Conservation (phyloP, 2,888 invertebrate genomes). For the Acronicta psi region DNA sequence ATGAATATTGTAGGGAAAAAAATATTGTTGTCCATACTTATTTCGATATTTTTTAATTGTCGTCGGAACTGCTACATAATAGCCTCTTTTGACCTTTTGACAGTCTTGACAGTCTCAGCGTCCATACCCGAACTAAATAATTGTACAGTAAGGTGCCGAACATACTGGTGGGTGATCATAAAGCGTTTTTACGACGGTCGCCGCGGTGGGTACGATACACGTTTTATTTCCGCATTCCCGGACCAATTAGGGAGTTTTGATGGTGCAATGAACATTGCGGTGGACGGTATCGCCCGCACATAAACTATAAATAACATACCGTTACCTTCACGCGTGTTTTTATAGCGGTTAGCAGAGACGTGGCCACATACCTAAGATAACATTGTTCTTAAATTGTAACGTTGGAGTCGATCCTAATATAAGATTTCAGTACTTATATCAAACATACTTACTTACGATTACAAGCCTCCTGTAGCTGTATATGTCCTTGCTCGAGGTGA, state of each 20-base stretch:
- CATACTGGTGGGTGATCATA: slow-evolving; percentile 34
- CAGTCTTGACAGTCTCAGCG: background rate
- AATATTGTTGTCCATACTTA: too few relatives aligned
- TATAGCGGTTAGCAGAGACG: background rate
- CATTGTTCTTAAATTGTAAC: too few relatives aligned
- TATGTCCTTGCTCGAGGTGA: too few relatives aligned
- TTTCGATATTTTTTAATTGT: too few relatives aligned
- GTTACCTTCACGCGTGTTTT: background rate
- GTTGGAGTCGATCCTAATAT: too few relatives aligned
- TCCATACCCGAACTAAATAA: slow-evolving; percentile 20
- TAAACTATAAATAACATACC: slow-evolving; percentile 18
- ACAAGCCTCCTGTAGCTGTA: too few relatives aligned
- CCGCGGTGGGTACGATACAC: slow-evolving; percentile 25
- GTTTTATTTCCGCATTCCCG: slow-evolving; percentile 49
- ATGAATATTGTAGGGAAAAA: too few relatives aligned
- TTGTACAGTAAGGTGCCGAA: slow-evolving; percentile 28
- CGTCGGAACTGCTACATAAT: too few relatives aligned
- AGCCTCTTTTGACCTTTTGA: too few relatives aligned
- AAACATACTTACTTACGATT: too few relatives aligned
- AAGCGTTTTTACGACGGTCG: slow-evolving; percentile 43
- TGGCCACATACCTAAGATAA: too few relatives aligned
- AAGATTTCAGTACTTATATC: too few relatives aligned
- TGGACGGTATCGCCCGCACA: slow-evolving; percentile 17
- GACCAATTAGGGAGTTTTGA: slow-evolving; percentile 53
- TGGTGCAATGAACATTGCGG: slow-evolving; percentile 43